Base-by-base conservation (phyloP, 2,888 invertebrate species). In the Eupithecia inturbata region DNA sequence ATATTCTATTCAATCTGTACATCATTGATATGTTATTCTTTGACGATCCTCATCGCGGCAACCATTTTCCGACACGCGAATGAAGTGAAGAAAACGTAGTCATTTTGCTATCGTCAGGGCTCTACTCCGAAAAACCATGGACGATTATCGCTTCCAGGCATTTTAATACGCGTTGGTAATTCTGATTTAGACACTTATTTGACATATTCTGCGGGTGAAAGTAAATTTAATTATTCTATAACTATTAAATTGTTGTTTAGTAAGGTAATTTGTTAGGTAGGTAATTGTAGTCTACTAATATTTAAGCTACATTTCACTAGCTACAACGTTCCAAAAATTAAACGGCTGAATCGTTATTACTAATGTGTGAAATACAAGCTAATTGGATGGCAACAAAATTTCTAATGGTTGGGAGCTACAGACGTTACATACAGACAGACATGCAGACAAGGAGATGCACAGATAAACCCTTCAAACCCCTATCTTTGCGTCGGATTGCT, bases 31-130 rank as follows among this genome's bases (percentile, higher is more conserved):
- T 22, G 7, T 66, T 66, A 66, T 60, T 85, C 85, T 82, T 71
- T 81, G 84, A 22, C 74, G 16, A 57, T 67, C 71, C 68, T 67
- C 78, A 74, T 75, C 76, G 80, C 77, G 80, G 74, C 79, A 86
- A 81, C 84, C 82, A 83, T 84, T 85, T 81, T 80, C 80, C 78
- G 80, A 80, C 82, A 81, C 79, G 81, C 79, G 83, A 84, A 85
- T 82, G 85, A 83, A 84, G 84, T 84, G 85, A 83, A 81, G 85
- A 83, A 84, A 86, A 87, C 85, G 82, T 84, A 86, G 82, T 81
- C 83, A 80, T 75, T 79, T 72, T 81, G 82, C 81, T 85, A 85
- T 83, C 80, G 79, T 22, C 63, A 22, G 31, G n/a, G 63, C 1
- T 19, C 36, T 63, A 63, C 63, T 53, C 10, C 1, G 63, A 4